Conservation (phyloP, 2,797 vertebrate species). For the Manis pentadactyla region DNA sequence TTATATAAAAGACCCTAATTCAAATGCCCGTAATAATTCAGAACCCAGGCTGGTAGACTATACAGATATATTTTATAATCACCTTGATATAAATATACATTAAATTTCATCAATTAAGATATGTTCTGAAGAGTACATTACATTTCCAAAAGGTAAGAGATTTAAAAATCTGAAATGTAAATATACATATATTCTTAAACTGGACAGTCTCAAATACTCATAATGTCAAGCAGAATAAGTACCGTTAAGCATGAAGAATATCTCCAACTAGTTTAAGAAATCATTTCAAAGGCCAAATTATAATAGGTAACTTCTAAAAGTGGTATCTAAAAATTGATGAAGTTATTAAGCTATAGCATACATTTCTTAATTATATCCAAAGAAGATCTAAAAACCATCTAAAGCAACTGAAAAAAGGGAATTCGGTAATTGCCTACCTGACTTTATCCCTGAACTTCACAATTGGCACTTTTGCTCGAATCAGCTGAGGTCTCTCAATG, state of each 20-base stretch:
- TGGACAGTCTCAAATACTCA: conserved; percentile 45
- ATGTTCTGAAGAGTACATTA: conserved; percentile 27
- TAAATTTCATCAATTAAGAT: conserved; percentile 3
- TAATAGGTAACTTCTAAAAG: background rate
- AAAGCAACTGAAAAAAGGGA: conserved; percentile 40
- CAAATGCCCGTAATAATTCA: background rate
- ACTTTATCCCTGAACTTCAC: conserved; percentile 97
- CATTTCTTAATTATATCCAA: conserved; percentile 13
- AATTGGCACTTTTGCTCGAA: conserved; percentile 98
- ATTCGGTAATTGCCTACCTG: conserved; percentile 89
- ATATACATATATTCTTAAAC: conserved; percentile 22
- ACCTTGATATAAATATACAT: background rate
- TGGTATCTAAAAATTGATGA: conserved; percentile 43
- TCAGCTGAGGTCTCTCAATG: conserved; percentile 94
- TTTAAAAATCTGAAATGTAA: conserved; percentile 51
- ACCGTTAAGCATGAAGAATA: conserved; percentile 36
- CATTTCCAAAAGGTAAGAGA: conserved; percentile 16
- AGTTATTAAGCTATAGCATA: background rate
- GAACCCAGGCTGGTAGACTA: background rate
- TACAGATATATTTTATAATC: conserved; percentile 2
- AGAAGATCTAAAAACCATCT: conserved; percentile 37
- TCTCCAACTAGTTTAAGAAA: conserved; percentile 30
- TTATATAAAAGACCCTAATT: background rate
- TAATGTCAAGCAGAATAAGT: conserved; percentile 40
- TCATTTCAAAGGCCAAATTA: conserved; percentile 35